These are phyloP conservation scores for Bradynema listronoti DNA, from an alignment of 1,140 invertebrate genomes.

Conservation along the genomic window DNA sequence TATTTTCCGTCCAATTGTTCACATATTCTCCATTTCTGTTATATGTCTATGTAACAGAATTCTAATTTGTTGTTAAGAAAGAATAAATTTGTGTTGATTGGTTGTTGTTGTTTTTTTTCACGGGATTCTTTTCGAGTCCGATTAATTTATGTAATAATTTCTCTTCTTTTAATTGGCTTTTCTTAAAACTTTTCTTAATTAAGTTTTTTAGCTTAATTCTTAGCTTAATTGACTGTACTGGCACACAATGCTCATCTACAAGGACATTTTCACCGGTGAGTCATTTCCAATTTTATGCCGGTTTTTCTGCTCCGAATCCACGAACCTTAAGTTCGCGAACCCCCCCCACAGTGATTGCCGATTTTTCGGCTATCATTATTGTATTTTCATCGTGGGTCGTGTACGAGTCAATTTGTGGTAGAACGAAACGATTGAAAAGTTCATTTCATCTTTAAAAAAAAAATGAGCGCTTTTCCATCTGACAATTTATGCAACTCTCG, in stretches of 20 bases:
- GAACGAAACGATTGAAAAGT: conserved; percentile 3
- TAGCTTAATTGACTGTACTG: conserved; percentile 21
- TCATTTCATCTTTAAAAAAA: conserved; percentile 7
- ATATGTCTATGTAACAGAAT: conserved; percentile 12
- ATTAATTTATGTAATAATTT: conserved; percentile 14
- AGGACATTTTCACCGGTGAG: conserved; percentile 84
- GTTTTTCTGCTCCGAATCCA: conserved; percentile 16
- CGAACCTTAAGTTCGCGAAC: conserved; percentile 44
- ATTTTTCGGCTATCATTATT: too few species aligned
- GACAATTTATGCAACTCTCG: neutral
- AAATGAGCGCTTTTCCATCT: neutral
- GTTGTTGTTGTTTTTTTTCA: conserved; percentile 16
- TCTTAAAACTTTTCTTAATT: conserved; percentile 17
- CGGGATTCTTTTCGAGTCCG: neutral
- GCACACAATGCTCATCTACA: conserved; percentile 82
- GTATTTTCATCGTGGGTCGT: conserved; percentile 16
- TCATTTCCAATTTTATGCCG: conserved; percentile 20
- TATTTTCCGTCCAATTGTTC: too few species aligned
- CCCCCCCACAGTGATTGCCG: too few species aligned
- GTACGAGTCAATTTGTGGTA: conserved; percentile 43
- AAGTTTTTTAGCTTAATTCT: conserved; percentile 19
- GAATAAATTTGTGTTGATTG: conserved; percentile 28
- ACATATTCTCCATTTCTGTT: conserved; percentile 5
- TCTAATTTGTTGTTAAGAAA: conserved; percentile 16
- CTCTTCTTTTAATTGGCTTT: neutral